A percentile compares a stretch with the other conserved stretches of the same genome.
Conservation (phyloP, 2,113 vertebrate genomes). For the Pomatostomus ruficeps region DNA sequence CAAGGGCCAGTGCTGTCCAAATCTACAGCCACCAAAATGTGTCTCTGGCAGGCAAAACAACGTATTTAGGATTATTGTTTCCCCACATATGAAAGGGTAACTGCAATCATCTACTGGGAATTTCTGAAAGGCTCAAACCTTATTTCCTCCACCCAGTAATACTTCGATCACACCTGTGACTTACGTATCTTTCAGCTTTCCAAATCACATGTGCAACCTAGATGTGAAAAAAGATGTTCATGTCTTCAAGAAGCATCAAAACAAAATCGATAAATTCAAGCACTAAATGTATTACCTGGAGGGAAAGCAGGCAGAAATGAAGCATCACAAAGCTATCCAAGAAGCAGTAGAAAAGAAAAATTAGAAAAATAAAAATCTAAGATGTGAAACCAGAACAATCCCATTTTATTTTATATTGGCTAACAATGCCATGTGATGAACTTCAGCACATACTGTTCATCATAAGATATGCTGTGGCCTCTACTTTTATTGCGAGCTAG, state of each 20-base stretch:
- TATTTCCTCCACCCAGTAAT: neutral
- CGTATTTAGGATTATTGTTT: neutral
- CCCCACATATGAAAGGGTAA: neutral
- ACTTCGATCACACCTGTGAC: neutral
- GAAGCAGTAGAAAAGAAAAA: neutral
- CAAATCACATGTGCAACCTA: neutral
- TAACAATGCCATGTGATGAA: neutral
- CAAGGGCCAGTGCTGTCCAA: neutral
- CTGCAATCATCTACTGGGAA: neutral
- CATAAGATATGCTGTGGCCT: neutral
- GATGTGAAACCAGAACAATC: neutral
- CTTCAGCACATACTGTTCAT: neutral
- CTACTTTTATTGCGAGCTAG: neutral
- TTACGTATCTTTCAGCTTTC: neutral
- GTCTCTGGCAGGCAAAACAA: neutral
- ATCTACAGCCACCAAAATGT: neutral
- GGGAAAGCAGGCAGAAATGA: neutral
- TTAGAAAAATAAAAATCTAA: neutral
- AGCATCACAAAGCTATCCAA: neutral
- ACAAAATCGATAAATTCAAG: neutral
- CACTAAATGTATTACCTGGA: neutral
- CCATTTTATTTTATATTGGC: neutral
- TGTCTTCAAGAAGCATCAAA: neutral
- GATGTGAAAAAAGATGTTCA: neutral
- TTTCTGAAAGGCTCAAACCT: neutral